Conservation (phyloP, 2,888 invertebrate species). For the Brachypalpus laphriformis region DNA sequence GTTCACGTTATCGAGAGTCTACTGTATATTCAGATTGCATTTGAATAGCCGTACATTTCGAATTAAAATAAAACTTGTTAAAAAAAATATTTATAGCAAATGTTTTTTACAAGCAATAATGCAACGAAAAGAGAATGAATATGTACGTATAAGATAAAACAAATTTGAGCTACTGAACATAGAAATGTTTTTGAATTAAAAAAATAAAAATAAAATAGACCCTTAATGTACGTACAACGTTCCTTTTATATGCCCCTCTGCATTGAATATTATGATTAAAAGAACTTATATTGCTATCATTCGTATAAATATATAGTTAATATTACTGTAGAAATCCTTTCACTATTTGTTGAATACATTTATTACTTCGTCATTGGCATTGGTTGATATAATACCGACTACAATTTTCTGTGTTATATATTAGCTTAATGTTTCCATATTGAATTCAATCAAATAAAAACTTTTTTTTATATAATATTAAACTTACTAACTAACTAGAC, state of each 20-base stretch:
- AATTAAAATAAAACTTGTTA: not conserved
- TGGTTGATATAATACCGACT: not conserved
- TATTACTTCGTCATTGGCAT: not conserved
- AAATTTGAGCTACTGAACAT: constrained; percentile 14
- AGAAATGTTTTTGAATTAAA: not conserved
- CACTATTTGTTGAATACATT: not conserved
- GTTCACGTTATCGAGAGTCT: no score
- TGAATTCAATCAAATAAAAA: not conserved
- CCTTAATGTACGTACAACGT: not conserved
- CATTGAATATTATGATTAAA: not conserved
- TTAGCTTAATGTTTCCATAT: not conserved
- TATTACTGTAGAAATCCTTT: not conserved
- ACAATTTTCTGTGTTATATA: not conserved
- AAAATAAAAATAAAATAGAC: not conserved
- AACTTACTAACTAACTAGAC: constrained; percentile 44
- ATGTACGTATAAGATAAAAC: not conserved
- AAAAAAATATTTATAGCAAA: not conserved
- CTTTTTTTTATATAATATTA: not conserved
- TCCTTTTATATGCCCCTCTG: not conserved
- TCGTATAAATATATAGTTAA: not conserved
- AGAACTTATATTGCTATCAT: not conserved
- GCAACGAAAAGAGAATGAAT: not conserved
- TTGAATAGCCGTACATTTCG: no score
- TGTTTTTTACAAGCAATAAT: no score
- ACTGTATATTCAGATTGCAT: no score